Evolutionary conservation across 1,140 invertebrate genomes (phyloP), one percentile per base, ranked within the genome.

Genomic region (Nomia melanderi): DNA sequence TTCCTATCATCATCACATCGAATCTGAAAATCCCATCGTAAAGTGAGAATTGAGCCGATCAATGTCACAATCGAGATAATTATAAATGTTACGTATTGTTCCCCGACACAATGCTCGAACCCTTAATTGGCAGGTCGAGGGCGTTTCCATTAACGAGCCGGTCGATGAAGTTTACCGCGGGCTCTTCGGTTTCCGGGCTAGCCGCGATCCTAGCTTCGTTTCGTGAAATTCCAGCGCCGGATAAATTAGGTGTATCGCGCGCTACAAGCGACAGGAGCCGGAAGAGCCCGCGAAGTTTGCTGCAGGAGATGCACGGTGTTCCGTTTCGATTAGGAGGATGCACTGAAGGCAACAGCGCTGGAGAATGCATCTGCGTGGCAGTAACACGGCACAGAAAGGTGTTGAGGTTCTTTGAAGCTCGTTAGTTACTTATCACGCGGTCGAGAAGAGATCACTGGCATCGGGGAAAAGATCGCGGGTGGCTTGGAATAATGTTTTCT

Each of bases 381-480:
- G n/a, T 39, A 54, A 67, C 25, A 12, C 50, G 27, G 12, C 17
- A 39, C 41, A 57, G 63, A 74, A 74, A 31, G 53, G 59, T 70
- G 76, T 70, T 39, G 50, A n/a, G 33, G n/a, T 73, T 29, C 69
- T 82, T 82, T 78, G 69, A 83, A n/a, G 54, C 64, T 70, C 80
- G 70, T 82, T 83, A 70, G 75, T 78, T 78, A 70, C 76, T 83
- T 78, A 82, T 82, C 69, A 44, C 8, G 12, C 29, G 25, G 56
- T 20, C 36, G 33, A 67, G 44, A 57, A 14, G 39, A 17, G 12
- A 12, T 8, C 20, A 39, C 25, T 31, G 63, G 41, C 36, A 41
- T 29, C 41, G 69, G 53, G 3, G 74, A 82, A 83, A 83, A 63
- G 79, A 71, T 67, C 54, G 7, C 27, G 6, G 36, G n/a, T 17